Base-by-base conservation (phyloP, 2,113 vertebrate species). In the Ramphastos sulfuratus region DNA sequence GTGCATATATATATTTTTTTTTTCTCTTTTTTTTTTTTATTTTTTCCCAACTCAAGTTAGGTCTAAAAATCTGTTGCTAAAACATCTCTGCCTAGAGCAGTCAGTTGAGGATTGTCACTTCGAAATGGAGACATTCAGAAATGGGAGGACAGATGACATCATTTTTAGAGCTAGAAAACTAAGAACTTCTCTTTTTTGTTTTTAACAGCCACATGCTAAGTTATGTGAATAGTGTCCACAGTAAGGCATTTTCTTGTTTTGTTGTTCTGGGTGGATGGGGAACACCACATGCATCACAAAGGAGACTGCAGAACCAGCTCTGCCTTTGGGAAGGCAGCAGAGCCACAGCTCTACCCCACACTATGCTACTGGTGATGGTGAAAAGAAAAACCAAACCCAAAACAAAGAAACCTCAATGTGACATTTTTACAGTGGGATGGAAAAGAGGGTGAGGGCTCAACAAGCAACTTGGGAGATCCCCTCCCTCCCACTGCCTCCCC, bases 71-170 rank as follows among this genome's bases (percentile, higher is more conserved):
- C 95, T 86, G 89, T 94, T 92, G 87, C 89, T 92, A 85, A 80
- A 95, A 93, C 89, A 54, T 90, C 90, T 89, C 87, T 93, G 93
- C 86, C 93, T 90, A 46, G 64, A 86, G 95, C 94, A 72, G 96
- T n/a, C 88, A 83, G 46, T 33, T 84, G 92, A 97, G 96, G 98
- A 98, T 98, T 98, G 97, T 98, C 98, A 95, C 95, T 97, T 97
- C 81, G 95, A 97, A 94, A 96, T 96, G 96, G 96, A 95, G 96
- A 98, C 96, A 95, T 96, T 96, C 90, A 94, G 92, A 97, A 93
- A 95, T 92, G 93, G 93, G 67, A 88, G 87, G 91, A 96, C 89
- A 94, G 94, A 95, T 77, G 75, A 97, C 92, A 89, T 90, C 35
- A 50, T 12, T 12, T 24, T 52, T 12, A 92, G 96, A 97, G 91